A percentile compares a stretch with the other conserved stretches of the same genome.
These are phyloP conservation scores for Pedionomus torquatus DNA, from an alignment of 2,113 vertebrate species.

Conservation along the genomic window DNA sequence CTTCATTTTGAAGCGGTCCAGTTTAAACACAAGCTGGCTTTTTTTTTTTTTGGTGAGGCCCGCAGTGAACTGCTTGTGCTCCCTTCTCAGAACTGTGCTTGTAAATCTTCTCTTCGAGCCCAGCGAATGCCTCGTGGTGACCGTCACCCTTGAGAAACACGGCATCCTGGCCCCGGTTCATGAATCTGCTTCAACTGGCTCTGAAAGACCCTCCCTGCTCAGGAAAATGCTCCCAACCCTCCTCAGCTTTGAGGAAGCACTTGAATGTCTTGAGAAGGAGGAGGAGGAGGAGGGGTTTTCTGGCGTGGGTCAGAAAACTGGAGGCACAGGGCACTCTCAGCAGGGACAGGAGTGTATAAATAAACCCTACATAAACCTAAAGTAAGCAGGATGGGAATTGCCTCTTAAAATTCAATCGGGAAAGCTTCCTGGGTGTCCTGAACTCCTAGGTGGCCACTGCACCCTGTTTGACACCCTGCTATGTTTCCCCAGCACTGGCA, in stretches of 20 bases:
- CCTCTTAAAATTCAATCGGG: neutral
- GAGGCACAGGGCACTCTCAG: neutral
- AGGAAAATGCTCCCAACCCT: neutral
- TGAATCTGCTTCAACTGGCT: slow-evolving; percentile 20
- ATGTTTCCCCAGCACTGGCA: accelerated
- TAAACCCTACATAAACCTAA: slow-evolving; percentile 37
- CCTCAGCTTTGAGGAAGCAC: neutral
- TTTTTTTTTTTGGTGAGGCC: neutral
- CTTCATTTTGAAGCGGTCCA: slow-evolving; percentile 68
- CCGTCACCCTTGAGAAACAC: slow-evolving; percentile 55
- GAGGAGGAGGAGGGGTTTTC: neutral
- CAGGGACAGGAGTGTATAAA: neutral
- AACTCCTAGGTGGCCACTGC: neutral
- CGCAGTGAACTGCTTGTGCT: slow-evolving; percentile 41
- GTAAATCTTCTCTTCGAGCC: slow-evolving; percentile 46
- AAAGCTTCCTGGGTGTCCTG: slow-evolving; percentile 26
- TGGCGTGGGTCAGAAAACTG: slow-evolving; percentile 21
- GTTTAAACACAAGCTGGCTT: slow-evolving; percentile 65
- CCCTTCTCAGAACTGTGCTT: slow-evolving; percentile 38
- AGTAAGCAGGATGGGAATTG: slow-evolving; percentile 31
- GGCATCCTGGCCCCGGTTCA: neutral
- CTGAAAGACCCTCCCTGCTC: neutral
- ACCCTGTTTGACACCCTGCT: neutral
- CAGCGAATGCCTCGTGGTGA: slow-evolving; percentile 58
- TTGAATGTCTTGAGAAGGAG: neutral